phyloP scores from a whole-genome alignment of 2,888 invertebrate species.

The Thymelicus sylvestris region DNA sequence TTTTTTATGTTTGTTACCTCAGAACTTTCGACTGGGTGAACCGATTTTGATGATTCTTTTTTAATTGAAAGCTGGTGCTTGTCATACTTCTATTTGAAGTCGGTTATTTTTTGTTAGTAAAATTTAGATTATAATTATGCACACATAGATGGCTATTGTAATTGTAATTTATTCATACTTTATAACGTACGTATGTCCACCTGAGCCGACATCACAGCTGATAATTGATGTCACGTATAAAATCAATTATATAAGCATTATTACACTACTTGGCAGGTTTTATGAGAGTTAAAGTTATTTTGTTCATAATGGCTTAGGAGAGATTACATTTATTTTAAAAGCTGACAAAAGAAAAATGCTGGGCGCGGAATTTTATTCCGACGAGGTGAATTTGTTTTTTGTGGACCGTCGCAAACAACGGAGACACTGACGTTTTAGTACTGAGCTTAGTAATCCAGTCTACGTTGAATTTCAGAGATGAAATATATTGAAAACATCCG shows the following conservation, averaged over 20 bases:
- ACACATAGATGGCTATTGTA: too few relatives aligned
- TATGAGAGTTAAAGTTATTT: slow-evolving; percentile 27
- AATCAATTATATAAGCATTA: not conserved
- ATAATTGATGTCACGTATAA: too few relatives aligned
- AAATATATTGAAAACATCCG: not conserved
- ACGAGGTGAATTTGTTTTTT: slow-evolving; percentile 35
- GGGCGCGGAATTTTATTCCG: slow-evolving; percentile 30
- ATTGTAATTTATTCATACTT: too few relatives aligned
- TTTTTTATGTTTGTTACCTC: too few relatives aligned
- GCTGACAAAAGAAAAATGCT: slow-evolving; percentile 37
- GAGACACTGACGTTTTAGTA: slow-evolving; percentile 26
- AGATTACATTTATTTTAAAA: slow-evolving; percentile 37
- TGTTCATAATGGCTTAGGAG: slow-evolving; percentile 32
- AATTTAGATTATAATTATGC: too few relatives aligned
- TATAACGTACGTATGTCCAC: too few relatives aligned
- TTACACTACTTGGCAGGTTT: not conserved
- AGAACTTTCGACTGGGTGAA: too few relatives aligned
- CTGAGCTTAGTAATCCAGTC: slow-evolving; percentile 28
- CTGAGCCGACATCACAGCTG: too few relatives aligned
- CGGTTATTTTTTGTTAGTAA: too few relatives aligned
- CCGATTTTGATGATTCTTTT: too few relatives aligned
- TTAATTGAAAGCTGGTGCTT: too few relatives aligned
- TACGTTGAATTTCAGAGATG: slow-evolving; percentile 1
- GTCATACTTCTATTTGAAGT: too few relatives aligned
- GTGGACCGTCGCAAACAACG: slow-evolving; percentile 31